Evolutionary conservation across 2,888 invertebrate genomes (phyloP), one percentile per base, ranked within the genome.

Genomic region (Chrysotoxum bicinctum): DNA sequence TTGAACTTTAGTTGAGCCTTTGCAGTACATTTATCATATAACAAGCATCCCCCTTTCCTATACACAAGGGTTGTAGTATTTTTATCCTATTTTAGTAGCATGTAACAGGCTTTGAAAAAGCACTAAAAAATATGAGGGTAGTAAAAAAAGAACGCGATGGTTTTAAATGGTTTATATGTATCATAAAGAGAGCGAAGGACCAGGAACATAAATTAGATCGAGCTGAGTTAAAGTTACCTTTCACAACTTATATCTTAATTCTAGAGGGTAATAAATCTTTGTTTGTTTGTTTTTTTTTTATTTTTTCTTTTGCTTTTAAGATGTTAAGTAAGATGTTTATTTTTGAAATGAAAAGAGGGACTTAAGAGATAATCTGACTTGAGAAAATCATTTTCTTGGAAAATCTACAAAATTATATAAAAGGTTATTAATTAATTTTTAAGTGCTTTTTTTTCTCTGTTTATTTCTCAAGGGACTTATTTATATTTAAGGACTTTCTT

Each of bases 161-260:
- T 30, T 62, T 45, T 43, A 56, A n/a, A 35, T 56, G 56, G 58
- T 37, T 58, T 62, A 16, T 43, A 26, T 23, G 7, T 40, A 10
- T 19, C 10, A 26, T 30, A 16, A 10, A 35, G 30, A 32, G 7
- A 21, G 35, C 21, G 23, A 26, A 40, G 43, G 30, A 26, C 43
- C 30, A 40, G 26, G 16, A 43, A 64, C 64, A 64, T 64, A 64
- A 64, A 64, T 45, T 64, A 64, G 43, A 64, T 64, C 30, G 19
- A 19, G 40, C 12, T 14, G 26, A 45, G 30, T 64, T 64, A 64
- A 64, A 64, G 19, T 40, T 62, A 43, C 43, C 64, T 45, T 35
- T 21, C 30, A 45, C 19, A 64, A 45, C 12, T 43, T 62, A 16
- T 62, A 23, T 62, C 62, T 62, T 62, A 43, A 43, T 62, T 64